Evolutionary conservation across 2,888 invertebrate genomes (phyloP).

Genomic region (Melipona bicolor): DNA sequence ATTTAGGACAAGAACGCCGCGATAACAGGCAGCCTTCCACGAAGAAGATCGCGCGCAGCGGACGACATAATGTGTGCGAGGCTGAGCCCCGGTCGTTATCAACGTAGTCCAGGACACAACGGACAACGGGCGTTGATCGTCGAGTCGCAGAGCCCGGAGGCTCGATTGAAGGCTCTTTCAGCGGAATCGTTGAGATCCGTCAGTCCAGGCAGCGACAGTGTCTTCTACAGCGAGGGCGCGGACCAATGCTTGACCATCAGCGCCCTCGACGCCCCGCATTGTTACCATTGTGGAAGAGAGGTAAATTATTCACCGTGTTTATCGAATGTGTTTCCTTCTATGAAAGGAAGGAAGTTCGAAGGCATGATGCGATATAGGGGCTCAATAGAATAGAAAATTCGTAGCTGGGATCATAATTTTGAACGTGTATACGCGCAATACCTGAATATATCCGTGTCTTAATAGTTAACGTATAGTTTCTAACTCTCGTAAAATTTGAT

Average conservation of each 20-base stretch:
- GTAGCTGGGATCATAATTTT: no score
- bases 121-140: slow-evolving; percentile 76
- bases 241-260: slow-evolving; percentile 83
- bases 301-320: slow-evolving; percentile 80
- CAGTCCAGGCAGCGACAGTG: slow-evolving; percentile 95
- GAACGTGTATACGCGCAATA: no score
- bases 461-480: no score
- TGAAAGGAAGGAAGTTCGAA: slow-evolving; percentile 13
- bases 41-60: slow-evolving; percentile 87
- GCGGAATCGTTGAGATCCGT: slow-evolving; percentile 95
- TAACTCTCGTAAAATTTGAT: no score
- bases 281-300: slow-evolving; percentile 93
- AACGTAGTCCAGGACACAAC: slow-evolving; percentile 84
- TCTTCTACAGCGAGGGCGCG: slow-evolving; percentile 93
- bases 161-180: slow-evolving; percentile 91
- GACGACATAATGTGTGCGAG: slow-evolving; percentile 83
- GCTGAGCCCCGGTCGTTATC: slow-evolving; percentile 80
- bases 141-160: slow-evolving; percentile 84
- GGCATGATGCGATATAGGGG: slow-evolving; percentile 6
- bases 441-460: no score
- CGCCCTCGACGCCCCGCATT: slow-evolving; percentile 86
- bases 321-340: neutral
- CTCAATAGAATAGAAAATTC: neutral
- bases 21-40: slow-evolving; percentile 87
- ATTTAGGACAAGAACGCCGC: slow-evolving; percentile 88